These are phyloP conservation scores for Acanthiza pusilla DNA, from an alignment of 2,797 vertebrate genomes.

Conservation along the genomic window DNA sequence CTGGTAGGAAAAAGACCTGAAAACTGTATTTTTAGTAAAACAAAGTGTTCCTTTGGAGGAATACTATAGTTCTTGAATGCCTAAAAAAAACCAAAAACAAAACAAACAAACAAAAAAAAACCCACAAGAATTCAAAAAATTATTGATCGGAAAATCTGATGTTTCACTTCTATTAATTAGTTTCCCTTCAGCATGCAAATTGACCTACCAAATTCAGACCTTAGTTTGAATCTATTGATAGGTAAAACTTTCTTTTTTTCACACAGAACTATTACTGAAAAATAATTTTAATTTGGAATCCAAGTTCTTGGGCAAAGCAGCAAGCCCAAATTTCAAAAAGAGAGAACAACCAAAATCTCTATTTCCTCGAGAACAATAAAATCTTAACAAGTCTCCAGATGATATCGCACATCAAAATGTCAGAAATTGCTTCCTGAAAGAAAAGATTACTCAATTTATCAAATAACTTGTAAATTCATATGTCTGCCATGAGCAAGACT, in stretches of 20 bases:
- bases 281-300: neutral
- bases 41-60: neutral
- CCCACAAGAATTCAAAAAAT: neutral
- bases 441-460: neutral
- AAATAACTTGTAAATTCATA: neutral
- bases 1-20: rapidly evolving
- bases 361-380: neutral
- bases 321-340: neutral
- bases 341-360: neutral
- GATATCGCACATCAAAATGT: neutral
- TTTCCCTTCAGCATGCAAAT: neutral
- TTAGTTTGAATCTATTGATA: neutral
- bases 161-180: neutral
- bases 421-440: neutral
- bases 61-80: neutral
- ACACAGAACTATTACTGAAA: neutral
- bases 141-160: neutral
- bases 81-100: no score
- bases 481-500: neutral
- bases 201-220: neutral
- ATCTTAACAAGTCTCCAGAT: neutral
- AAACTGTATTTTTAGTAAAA: neutral
- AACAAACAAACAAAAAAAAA: no score
- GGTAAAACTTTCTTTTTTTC: neutral
- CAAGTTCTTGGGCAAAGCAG: neutral